phyloP scores from a whole-genome alignment of 2,888 invertebrate species.

The Troilus luridus region DNA sequence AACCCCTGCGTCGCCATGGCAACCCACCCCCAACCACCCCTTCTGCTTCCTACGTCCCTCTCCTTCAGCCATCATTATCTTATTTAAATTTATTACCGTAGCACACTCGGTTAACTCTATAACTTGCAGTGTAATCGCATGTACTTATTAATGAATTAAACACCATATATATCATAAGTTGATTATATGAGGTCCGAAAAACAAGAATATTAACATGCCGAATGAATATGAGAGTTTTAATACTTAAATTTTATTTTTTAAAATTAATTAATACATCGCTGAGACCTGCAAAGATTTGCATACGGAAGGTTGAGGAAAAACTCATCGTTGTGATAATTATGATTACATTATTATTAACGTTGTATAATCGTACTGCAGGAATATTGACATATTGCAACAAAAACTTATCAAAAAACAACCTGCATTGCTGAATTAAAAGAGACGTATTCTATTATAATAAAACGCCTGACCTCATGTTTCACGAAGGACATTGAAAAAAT shows the following conservation, averaged over 20 bases:
- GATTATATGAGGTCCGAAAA: background rate
- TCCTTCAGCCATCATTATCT: constrained; percentile 11
- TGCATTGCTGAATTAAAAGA: no score
- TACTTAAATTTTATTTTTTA: background rate
- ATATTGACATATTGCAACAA: no score
- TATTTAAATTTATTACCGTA: constrained; percentile 5
- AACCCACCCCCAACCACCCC: constrained; percentile 48
- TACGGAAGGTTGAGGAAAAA: background rate
- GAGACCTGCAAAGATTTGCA: background rate
- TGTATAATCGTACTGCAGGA: no score
- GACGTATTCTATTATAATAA: no score
- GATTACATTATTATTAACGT: background rate
- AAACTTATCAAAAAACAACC: no score
- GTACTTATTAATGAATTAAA: background rate
- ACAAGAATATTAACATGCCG: background rate
- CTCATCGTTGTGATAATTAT: background rate
- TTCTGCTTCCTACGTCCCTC: background rate
- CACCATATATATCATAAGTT: background rate
- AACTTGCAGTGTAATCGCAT: background rate
- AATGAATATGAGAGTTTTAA: background rate
- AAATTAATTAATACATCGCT: background rate
- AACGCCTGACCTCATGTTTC: no score
- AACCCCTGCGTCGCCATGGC: constrained; percentile 36
- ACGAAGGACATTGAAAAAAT: no score
- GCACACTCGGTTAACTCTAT: background rate